Evolutionary conservation across 2,888 invertebrate genomes (phyloP).

Genomic region (Morinoia aosen): DNA sequence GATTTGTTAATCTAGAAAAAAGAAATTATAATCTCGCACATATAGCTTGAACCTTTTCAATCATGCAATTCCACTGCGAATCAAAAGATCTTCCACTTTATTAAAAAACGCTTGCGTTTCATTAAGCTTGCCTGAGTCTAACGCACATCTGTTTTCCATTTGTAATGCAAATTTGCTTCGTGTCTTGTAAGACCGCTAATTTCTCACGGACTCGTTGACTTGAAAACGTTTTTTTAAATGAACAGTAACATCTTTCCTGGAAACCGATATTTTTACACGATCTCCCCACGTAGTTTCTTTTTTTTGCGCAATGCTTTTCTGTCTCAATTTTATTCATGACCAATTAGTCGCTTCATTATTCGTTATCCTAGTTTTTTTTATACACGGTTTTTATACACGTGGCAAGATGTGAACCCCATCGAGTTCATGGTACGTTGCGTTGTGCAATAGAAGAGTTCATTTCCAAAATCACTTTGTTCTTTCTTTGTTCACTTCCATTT

Average conservation of each 20-base stretch:
- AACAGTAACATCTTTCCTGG: neutral
- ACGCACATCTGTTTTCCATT: constrained; percentile 14
- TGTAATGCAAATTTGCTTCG: neutral
- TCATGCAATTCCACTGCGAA: neutral
- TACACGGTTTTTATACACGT: no score
- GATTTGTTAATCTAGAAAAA: neutral
- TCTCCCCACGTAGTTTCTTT: neutral
- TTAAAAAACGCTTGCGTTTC: neutral
- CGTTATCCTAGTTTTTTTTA: neutral
- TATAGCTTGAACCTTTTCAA: neutral
- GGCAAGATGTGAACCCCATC: no score
- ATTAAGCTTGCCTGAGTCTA: neutral
- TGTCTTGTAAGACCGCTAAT: neutral
- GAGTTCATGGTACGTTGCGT: no score
- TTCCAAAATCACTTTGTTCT: no score
- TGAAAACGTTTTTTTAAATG: neutral
- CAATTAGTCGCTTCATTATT: neutral
- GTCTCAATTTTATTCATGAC: neutral
- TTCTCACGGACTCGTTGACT: neutral
- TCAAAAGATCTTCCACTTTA: neutral
- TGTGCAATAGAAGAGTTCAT: no score
- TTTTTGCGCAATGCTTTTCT: no score
- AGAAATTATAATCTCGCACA: neutral
- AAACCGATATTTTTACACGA: neutral
- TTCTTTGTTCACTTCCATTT: no score